Base-by-base conservation (phyloP, 2,888 invertebrate genomes). In the Notocelia uddmanniana region DNA sequence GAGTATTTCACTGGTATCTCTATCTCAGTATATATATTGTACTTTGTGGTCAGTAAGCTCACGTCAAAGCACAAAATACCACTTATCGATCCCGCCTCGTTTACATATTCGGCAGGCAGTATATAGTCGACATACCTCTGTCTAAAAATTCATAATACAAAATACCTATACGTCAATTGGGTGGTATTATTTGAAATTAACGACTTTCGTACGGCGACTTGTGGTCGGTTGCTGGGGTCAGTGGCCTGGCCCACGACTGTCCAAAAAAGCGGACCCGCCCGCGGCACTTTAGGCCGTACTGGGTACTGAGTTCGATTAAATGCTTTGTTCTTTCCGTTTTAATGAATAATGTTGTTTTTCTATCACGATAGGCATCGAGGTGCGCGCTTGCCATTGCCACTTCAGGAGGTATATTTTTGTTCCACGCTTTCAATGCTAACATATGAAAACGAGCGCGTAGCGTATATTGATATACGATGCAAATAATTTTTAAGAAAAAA, bases 201-300 rank as follows among this genome's bases (percentile, higher is more conserved):
- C 34, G n/a, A 9, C 58, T 11, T 19, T 11, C 18, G 34, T 19
- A 13, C 26, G 23, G 52, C 59, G 50, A 52, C 50, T 59, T 45
- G 45, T 45, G n/a, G 68, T 68, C 31, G 50, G 59, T 18, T 58
- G 59, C 23, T 58, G 59, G 41, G 71, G 59, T 67, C 66, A 60
- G 9, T 60, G 71, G 45, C 59, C 71, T 48, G 37, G 50, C 60
- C 54, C 59, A 67, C 41, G 62, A 41, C 18, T 34, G 45, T 52
- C 72, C 68, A 62, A 72, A 72, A 71, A 72, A 72, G 67, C 57
- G 62, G 72, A 72, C 68, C 48, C 23, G 72, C 68, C 72, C 50
- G 67, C 9, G 68, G 72, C 72, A 21, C 62, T 54, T 55, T 37
- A 10, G 26, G 37, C 67, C n/a, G 45, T 58, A 34, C 54, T 45